Evolutionary conservation across 2,888 invertebrate species (phyloP), one percentile per base, ranked within the genome.

Genomic region (Icerya purchasi): DNA sequence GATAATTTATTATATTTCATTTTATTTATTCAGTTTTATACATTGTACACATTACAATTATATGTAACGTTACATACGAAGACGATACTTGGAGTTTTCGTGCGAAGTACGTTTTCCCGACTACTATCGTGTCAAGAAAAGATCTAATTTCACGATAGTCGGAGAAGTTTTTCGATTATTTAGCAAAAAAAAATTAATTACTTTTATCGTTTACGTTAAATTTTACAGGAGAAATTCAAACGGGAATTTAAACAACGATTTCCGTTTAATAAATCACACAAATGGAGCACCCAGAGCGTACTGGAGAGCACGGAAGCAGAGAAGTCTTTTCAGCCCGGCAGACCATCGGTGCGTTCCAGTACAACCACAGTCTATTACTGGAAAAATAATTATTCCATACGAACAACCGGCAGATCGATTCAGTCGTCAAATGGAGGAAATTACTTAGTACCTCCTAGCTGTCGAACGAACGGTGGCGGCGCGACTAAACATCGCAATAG

Each of bases 191-290:
- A n/a, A n/a, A n/a, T n/a, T n/a, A n/a, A n/a, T n/a, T n/a, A n/a
- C n/a, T n/a, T n/a, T n/a, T n/a, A n/a, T n/a, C n/a, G n/a, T n/a
- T n/a, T n/a, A n/a, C n/a, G n/a, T n/a, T n/a, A n/a, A n/a, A n/a
- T n/a, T n/a, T 63, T 63, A 14, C 64, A 67, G 68, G 68, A 68
- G 55, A 68, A 68, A 62, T 68, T 68, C 63, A 67, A 68, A 62
- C 63, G 67, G 22, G 68, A 68, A 61, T 67, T 68, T 62, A 65
- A 66, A 57, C 66, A 64, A 54, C 61, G 66, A 54, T 66, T 65
- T 51, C 66, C 64, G n/a, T 65, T 65, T 58, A n/a, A n/a, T n/a
- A 61, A 62, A 52, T 60, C 52, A 52, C 61, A 59, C 56, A 64
- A 56, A 53, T 66, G 65, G 65, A 61, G 57, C 50, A 53, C 58